Conservation (phyloP, 2,113 vertebrate species). For the Sander vitreus region DNA sequence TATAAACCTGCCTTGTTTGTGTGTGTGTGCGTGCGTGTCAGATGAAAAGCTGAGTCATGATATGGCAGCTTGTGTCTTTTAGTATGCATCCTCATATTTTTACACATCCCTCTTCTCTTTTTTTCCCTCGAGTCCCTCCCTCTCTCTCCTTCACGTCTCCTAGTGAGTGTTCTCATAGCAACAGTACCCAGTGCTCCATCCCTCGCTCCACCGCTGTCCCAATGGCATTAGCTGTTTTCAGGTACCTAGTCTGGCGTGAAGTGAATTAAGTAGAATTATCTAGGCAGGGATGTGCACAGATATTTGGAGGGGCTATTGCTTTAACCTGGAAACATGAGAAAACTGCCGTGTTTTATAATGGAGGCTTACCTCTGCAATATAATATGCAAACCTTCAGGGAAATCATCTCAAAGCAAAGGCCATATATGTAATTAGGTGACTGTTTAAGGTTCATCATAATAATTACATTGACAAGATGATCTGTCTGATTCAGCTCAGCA, state of each 20-base stretch:
- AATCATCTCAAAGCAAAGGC: too few relatives aligned
- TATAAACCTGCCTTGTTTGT: conserved; percentile 23
- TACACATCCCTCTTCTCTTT: neutral
- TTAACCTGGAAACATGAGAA: too few relatives aligned
- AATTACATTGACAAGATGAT: neutral
- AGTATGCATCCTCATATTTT: conserved; percentile 9
- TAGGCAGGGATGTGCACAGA: neutral
- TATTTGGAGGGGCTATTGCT: too few relatives aligned
- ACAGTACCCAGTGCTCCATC: conserved; percentile 45
- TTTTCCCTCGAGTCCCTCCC: too few relatives aligned
- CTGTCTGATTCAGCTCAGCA: neutral
- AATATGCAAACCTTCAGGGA: too few relatives aligned
- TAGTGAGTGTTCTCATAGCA: conserved; percentile 66
- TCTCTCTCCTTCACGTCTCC: neutral
- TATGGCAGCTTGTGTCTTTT: conserved; percentile 44
- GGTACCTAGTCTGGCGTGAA: conserved; percentile 43
- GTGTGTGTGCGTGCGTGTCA: conserved; percentile 5
- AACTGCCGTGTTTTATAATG: too few relatives aligned
- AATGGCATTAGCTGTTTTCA: conserved; percentile 54
- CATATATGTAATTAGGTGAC: too few relatives aligned
- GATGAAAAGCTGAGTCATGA: conserved; percentile 48
- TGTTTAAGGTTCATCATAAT: neutral
- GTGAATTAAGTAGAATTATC: conserved; percentile 51
- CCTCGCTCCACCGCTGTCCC: conserved; percentile 30
- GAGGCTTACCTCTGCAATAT: too few relatives aligned